phyloP scores from a whole-genome alignment of 2,888 invertebrate species.

The Onchidella celtica region DNA sequence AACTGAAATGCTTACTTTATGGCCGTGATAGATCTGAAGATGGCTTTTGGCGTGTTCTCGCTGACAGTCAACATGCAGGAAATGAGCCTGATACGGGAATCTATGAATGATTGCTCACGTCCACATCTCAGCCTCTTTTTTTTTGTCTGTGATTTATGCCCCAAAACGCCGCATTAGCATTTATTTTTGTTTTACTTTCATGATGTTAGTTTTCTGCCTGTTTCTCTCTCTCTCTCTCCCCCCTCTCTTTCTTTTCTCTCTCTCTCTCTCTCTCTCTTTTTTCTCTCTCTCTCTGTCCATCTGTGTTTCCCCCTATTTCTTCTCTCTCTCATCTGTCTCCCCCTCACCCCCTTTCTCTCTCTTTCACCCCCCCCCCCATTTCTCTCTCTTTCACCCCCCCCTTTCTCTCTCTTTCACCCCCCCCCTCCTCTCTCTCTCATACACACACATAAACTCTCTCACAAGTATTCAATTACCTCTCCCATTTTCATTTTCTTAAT shows the following conservation, averaged over 20 bases:
- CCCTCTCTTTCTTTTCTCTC: background rate
- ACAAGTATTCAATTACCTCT: too few species aligned
- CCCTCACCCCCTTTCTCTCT: constrained; percentile 4
- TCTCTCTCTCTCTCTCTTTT: background rate
- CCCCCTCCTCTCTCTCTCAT: background rate
- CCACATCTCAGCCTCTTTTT: constrained; percentile 15
- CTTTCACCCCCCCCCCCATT: background rate
- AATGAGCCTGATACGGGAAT: background rate
- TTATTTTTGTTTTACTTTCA: too few species aligned
- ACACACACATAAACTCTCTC: too few species aligned
- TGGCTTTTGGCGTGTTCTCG: background rate
- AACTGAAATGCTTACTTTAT: too few species aligned
- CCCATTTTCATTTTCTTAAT: too few species aligned
- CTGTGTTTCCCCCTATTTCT: background rate
- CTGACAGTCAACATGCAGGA: background rate
- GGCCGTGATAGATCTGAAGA: background rate
- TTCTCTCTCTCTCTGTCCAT: background rate
- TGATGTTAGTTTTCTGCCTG: too few species aligned
- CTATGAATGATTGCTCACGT: background rate
- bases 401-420: background rate
- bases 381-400: constrained; percentile 11
- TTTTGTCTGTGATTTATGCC: too few species aligned
- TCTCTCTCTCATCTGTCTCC: background rate
- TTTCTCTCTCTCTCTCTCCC: constrained; percentile 15
- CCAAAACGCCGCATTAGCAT: too few species aligned